Evolutionary conservation across 92 coral and sea anemone genomes (phyloP).

Genomic region (Isaurus tuberculatus): DNA sequence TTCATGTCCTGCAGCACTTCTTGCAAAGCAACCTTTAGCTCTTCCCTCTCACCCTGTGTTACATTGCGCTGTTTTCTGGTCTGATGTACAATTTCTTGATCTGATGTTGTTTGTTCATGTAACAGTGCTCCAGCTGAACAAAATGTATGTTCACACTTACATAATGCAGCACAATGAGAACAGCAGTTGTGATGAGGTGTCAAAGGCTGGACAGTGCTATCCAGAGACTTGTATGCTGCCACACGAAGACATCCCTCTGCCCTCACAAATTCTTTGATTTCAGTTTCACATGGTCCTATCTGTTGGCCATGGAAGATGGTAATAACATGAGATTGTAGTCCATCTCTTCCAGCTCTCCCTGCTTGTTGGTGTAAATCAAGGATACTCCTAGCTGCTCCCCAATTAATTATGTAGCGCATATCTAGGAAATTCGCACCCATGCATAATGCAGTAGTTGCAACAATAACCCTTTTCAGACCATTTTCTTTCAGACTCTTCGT

Average conservation of each 20-base stretch:
- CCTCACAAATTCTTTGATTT: conserved; percentile 69
- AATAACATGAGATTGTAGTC: conserved; percentile 43
- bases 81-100: background rate
- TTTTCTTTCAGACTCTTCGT: background rate
- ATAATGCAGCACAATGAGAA: conserved; percentile 43
- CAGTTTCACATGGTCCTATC: conserved; percentile 61
- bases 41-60: conserved; percentile 44
- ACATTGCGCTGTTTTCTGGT: conserved; percentile 36
- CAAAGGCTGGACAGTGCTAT: conserved; percentile 53
- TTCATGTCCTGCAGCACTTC: conserved; percentile 42
- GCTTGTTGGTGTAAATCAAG: conserved; percentile 30
- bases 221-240: conserved; percentile 61
- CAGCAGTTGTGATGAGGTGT: conserved; percentile 68
- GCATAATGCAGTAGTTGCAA: conserved; percentile 37
- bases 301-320: conserved; percentile 72
- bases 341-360: conserved; percentile 40
- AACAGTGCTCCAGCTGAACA: conserved; percentile 29
- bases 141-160: conserved; percentile 58
- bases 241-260: conserved; percentile 67
- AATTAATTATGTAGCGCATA: conserved; percentile 15
- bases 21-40: conserved; percentile 47
- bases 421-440: conserved; percentile 46
- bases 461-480: conserved; percentile 7
- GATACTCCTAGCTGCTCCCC: conserved; percentile 39
- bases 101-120: conserved; percentile 37